Conservation (phyloP, 2,797 vertebrate species). For the Spinus pinus region DNA sequence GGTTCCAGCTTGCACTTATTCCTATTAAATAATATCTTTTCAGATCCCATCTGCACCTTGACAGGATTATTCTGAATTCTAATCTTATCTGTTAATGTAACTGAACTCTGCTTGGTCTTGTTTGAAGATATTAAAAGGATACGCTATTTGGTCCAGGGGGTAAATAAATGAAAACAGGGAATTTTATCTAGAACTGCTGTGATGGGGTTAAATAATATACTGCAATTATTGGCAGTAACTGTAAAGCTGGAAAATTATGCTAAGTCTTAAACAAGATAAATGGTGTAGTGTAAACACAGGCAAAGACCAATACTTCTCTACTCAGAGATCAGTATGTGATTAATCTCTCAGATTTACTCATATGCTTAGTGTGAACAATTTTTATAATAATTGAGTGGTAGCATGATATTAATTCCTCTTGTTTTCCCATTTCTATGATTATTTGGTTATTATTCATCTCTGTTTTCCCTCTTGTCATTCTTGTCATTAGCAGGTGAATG, state of each 20-base stretch:
- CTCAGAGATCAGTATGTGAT: neutral
- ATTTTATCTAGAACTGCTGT: neutral
- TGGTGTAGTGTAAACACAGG: neutral
- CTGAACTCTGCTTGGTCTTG: neutral
- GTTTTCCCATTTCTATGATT: neutral
- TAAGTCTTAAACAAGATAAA: neutral
- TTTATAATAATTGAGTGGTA: neutral
- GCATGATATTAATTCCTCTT: neutral
- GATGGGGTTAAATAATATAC: neutral
- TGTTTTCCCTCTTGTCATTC: neutral
- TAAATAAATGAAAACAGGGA: neutral
- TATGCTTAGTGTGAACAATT: neutral
- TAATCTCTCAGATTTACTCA: neutral
- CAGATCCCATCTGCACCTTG: neutral
- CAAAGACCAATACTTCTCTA: neutral
- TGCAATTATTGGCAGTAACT: neutral
- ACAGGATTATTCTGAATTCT: neutral
- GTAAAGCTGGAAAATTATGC: neutral
- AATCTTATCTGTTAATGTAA: neutral
- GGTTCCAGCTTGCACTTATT: neutral
- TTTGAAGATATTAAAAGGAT: neutral
- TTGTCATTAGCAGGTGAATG: neutral
- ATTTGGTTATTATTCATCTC: neutral
- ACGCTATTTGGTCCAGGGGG: neutral
- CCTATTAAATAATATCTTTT: neutral